Base-by-base conservation (phyloP, 2,888 invertebrate species). In the Chelonus formosanus region DNA sequence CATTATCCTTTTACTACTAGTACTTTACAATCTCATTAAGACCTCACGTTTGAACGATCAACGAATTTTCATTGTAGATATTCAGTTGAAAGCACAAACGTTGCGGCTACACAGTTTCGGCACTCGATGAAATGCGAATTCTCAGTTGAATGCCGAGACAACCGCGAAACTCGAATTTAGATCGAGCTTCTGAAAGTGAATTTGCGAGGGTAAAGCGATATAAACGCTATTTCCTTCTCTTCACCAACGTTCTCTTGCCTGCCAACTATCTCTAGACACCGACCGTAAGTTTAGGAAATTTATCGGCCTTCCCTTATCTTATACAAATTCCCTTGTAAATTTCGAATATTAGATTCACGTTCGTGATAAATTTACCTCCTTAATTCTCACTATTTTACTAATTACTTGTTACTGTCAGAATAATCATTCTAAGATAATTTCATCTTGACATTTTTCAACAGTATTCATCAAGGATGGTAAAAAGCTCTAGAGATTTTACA, bases 81-180 rank as follows among this genome's bases (percentile, higher is more conserved):
- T 43, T 31, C 47, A 48, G 45, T 8, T 44, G 34, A 35, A 48
- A 47, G 48, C 48, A 6, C 36, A 48, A 47, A 58, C 34, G 52
- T 10, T 47, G 35, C 34, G 35, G 35, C 58, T 35, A 58, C 35
- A 58, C 47, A 35, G 8, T 10, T n/a, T 48, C 44, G 31, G 36
- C 40, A 47, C 35, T 50, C 43, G n/a, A 7, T 50, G 57, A 43
- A 36, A 55, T 65, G 50, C 35, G 62, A 64, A 68, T 64, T 68
- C 65, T 61, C 67, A 65, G 52, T 63, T 71, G 67, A 70, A 71
- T 71, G 64, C 69, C 71, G 68, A 71, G 71, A 70, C 71, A 62
- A 71, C 70, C 71, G 56, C 70, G 68, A 65, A 71, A 65, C 67
- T 68, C 68, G 67, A 70, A 71, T 66, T 70, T 63, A 63, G 43